These are phyloP conservation scores for Agrotis ipsilon DNA, from an alignment of 2,888 invertebrate species.

Conservation along the genomic window DNA sequence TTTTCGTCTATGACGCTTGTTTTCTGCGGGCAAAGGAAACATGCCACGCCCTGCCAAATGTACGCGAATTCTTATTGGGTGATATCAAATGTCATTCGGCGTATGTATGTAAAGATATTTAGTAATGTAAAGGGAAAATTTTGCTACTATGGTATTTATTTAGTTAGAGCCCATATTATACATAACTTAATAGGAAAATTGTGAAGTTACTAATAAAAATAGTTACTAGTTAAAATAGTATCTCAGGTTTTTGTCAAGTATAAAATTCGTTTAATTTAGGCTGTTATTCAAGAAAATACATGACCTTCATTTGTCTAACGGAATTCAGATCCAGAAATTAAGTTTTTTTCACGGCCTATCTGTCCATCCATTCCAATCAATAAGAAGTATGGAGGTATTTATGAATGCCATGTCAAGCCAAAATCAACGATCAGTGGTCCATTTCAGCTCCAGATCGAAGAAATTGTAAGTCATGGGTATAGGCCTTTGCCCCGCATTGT, in stretches of 20 bases:
- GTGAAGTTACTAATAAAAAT: too few species aligned
- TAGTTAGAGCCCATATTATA: not conserved
- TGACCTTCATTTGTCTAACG: not conserved
- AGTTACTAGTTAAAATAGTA: too few species aligned
- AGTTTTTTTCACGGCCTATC: not conserved
- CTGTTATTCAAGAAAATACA: not conserved
- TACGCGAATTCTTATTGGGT: constrained; percentile 80
- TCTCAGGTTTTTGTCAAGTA: not conserved
- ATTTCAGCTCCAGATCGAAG: too few species aligned
- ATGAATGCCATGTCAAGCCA: too few species aligned
- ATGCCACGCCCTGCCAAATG: constrained; percentile 81
- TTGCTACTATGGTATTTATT: not conserved
- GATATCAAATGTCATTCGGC: constrained; percentile 80
- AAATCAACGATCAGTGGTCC: too few species aligned
- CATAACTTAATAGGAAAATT: not conserved
- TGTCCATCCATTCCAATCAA: not conserved
- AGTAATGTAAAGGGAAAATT: not conserved
- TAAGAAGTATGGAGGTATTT: not conserved
- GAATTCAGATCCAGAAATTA: not conserved
- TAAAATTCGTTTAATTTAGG: not conserved
- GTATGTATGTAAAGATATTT: constrained; percentile 32
- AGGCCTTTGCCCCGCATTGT: too few species aligned
- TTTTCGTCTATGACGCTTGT: constrained; percentile 87
- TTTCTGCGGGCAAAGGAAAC: constrained; percentile 74
- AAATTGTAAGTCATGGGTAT: too few species aligned